These are phyloP conservation scores for Prionailurus bengalensis DNA, from an alignment of 2,113 vertebrate genomes.

Conservation along the genomic window DNA sequence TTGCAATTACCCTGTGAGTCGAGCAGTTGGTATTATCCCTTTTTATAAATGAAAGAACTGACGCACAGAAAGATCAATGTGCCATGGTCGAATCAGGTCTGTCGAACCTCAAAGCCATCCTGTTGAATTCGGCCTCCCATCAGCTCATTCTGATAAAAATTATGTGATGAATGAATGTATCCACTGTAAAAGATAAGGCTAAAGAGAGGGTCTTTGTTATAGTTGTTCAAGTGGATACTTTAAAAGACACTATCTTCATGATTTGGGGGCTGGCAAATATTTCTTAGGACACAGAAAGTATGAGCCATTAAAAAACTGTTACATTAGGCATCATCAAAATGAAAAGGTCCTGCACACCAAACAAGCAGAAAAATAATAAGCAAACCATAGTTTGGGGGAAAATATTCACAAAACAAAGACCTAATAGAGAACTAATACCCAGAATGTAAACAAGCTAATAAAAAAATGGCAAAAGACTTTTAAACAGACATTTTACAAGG, in stretches of 20 bases:
- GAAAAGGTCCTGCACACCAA: background rate
- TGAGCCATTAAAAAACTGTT: background rate
- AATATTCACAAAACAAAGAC: background rate
- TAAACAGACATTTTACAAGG: background rate
- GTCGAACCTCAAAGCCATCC: background rate
- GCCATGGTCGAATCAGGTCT: background rate
- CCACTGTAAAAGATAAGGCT: background rate
- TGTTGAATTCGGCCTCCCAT: background rate
- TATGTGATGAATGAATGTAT: background rate
- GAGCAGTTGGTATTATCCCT: background rate
- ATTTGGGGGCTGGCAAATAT: background rate
- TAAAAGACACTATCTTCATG: background rate
- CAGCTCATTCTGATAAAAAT: conserved; percentile 30
- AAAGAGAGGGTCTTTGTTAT: background rate
- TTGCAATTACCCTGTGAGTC: background rate
- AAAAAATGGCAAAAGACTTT: background rate
- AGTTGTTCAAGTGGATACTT: background rate
- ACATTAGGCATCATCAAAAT: background rate
- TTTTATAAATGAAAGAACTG: background rate
- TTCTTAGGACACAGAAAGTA: background rate
- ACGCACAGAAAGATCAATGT: background rate
- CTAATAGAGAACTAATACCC: background rate
- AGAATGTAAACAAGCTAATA: background rate
- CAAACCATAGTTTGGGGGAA: background rate
- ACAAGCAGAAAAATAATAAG: conserved; percentile 30